Conservation (phyloP, 1,140 invertebrate species). For the Bombus fervidus region DNA sequence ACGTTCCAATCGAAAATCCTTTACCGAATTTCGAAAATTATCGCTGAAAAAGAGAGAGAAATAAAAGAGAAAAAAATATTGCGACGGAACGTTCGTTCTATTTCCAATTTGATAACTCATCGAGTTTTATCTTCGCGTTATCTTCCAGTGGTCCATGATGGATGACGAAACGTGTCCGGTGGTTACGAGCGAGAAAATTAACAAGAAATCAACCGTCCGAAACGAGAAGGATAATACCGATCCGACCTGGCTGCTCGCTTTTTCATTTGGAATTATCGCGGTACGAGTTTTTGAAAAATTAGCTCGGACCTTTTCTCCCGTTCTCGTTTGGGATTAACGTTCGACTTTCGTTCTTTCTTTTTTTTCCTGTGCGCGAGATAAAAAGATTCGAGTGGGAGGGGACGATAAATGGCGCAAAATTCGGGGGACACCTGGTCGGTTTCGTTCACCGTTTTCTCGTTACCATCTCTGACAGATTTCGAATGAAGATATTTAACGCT, state of each 20-base stretch:
- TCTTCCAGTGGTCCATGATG: not conserved
- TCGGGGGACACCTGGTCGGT: constrained; percentile 18
- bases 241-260: constrained; percentile 39
- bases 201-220: constrained; percentile 1
- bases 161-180: not conserved
- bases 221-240: constrained; percentile 48
- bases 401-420: constrained; percentile 52
- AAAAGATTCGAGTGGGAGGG: constrained; percentile 24
- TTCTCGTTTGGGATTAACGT: constrained; percentile 43
- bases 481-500: not conserved
- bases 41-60: no score
- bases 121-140: not conserved
- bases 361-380: not conserved
- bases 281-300: constrained; percentile 63
- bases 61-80: no score
- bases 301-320: constrained; percentile 33
- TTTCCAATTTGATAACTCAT: not conserved
- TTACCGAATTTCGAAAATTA: not conserved
- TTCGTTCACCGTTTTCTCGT: not conserved
- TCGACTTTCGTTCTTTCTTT: constrained; percentile 35
- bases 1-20: not conserved
- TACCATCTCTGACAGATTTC: constrained; percentile 32
- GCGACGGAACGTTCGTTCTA: not conserved
- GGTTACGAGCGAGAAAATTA: not conserved
- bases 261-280: constrained; percentile 67